These are phyloP conservation scores for Gymnoscopelus microlampas DNA, from an alignment of 2,797 vertebrate species.

Conservation along the genomic window DNA sequence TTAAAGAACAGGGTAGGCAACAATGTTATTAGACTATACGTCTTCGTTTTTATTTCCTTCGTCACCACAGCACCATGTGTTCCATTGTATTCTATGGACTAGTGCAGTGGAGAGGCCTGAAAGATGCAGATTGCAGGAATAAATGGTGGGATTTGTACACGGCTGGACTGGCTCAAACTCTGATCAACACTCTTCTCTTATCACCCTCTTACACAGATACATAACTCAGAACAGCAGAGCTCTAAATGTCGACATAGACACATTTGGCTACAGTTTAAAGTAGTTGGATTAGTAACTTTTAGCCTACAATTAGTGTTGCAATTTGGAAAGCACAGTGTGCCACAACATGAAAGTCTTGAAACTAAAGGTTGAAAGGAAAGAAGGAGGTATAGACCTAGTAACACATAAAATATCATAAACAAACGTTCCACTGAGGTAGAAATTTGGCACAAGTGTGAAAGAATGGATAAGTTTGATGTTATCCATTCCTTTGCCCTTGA, in stretches of 20 bases:
- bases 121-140: background rate
- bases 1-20: too few relatives aligned
- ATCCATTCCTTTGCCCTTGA: too few relatives aligned
- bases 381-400: too few relatives aligned
- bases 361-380: too few relatives aligned
- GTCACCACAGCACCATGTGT: too few relatives aligned
- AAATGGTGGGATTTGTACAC: slow-evolving; percentile 30
- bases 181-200: slow-evolving; percentile 34
- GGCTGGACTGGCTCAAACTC: slow-evolving; percentile 42
- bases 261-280: background rate
- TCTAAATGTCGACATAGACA: slow-evolving; percentile 3
- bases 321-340: background rate
- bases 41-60: too few relatives aligned
- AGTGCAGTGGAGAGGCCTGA: background rate
- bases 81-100: background rate
- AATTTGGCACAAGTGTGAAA: too few relatives aligned
- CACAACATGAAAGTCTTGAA: too few relatives aligned
- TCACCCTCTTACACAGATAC: background rate
- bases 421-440: too few relatives aligned
- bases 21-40: too few relatives aligned
- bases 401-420: too few relatives aligned
- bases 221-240: background rate
- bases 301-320: background rate
- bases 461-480: too few relatives aligned
- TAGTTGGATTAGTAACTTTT: slow-evolving; percentile 3